Base-by-base conservation (phyloP, 2,797 vertebrate genomes). In the Danio aesculapii region DNA sequence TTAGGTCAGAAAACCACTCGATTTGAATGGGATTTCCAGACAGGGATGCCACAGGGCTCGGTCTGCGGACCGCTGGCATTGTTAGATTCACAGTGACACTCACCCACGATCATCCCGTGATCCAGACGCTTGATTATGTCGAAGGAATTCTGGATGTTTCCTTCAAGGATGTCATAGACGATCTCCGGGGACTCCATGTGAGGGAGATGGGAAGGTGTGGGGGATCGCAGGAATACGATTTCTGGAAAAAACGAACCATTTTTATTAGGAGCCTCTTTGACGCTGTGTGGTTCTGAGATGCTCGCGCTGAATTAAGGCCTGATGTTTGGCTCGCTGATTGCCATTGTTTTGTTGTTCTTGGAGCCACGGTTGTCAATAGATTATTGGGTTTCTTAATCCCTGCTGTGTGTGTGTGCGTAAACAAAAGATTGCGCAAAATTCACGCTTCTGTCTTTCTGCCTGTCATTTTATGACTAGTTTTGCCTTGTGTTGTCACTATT, bases 191-290 rank as follows among this genome's bases (percentile, higher is more conserved):
- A 89, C 68, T 89, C 88, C 17, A 88, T 82, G 57, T 95, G 95
- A 88, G 94, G 84, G 0, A 94, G 90, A 6, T 96, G 94, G 0
- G 92, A 91, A 0, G 96, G 95, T 1, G 96, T 96, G 53, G 96
- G 89, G 50, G 98, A 96, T 87, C 96, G 96, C 86, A 99, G 94
- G 79, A 99, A 99, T 86, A 99, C 96, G 55, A 99, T 98, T 90
- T 99, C 98, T 99, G 96, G 77, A 85, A 30, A 85, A 30, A 79
- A 76, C 62, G 13, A 30, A 13, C 2, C 3, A 0, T 61, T 61
- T 21, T 61, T 19, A 13, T 7, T 57, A 44, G 50, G 55, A 44
- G n/a, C n/a, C 39, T 52, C 84, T 87, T 50, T 84, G 30, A 46
- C 57, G 53, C 19, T 13, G 46, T 81, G 50, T 30, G 30, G 30